Evolutionary conservation across 2,797 vertebrate species (phyloP).

Genomic region (Gymnoscopelus braueri): DNA sequence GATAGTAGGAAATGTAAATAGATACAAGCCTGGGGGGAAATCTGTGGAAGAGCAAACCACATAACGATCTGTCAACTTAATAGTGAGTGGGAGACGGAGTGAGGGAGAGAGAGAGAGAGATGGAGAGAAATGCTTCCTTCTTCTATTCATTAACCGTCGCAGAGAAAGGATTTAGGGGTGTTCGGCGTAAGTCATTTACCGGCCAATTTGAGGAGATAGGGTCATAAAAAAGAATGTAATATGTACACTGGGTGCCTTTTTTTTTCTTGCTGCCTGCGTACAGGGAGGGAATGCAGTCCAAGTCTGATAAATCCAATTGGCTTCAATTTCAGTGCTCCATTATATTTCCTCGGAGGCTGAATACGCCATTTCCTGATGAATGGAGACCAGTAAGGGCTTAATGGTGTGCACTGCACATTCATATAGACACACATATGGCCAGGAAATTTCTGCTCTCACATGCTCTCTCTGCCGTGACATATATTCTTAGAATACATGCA

Average conservation of each 20-base stretch:
- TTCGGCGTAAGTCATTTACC: conserved; percentile 46
- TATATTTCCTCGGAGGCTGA: conserved; percentile 48
- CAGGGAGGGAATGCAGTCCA: conserved; percentile 9
- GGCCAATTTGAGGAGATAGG: conserved; percentile 38
- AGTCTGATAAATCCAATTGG: conserved; percentile 42
- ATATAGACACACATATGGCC: conserved; percentile 8
- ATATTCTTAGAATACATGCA: too few relatives aligned
- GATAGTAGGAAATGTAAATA: conserved; percentile 72
- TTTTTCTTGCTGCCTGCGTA: neutral
- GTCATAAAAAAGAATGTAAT: conserved; percentile 33
- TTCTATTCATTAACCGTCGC: conserved; percentile 57
- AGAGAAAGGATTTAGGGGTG: conserved; percentile 49
- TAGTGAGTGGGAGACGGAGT: conserved; percentile 54
- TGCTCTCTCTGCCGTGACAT: too few relatives aligned
- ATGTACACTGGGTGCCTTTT: conserved; percentile 15
- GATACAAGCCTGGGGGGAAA: conserved; percentile 66
- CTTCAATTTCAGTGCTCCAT: conserved; percentile 30
- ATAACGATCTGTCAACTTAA: conserved; percentile 74
- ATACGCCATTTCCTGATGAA: conserved; percentile 52
- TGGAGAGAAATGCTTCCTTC: conserved; percentile 38
- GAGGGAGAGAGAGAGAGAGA: conserved; percentile 30
- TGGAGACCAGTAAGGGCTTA: conserved; percentile 24
- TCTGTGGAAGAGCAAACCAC: conserved; percentile 62
- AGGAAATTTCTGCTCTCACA: neutral
- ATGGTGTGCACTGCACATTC: conserved; percentile 8